These are phyloP conservation scores for Clistopyga incitator DNA, from an alignment of 2,888 invertebrate genomes.

Conservation along the genomic window DNA sequence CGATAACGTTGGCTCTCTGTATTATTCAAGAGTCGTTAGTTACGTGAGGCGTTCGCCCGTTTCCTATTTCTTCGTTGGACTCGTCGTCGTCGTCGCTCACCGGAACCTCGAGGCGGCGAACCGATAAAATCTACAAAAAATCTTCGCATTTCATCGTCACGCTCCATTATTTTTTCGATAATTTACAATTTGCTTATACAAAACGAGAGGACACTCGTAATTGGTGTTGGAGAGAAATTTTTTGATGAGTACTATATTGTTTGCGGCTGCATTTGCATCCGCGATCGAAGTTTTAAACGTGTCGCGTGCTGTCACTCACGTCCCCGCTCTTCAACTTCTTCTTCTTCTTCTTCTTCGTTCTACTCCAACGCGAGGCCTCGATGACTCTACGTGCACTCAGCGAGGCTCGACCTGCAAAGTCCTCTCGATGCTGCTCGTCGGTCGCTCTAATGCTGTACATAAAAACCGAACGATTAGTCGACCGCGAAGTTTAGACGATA, in stretches of 20 bases:
- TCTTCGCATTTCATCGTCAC: constrained; percentile 16
- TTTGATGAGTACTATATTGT: neutral
- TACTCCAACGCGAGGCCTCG: constrained; percentile 13
- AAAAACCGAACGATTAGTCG: constrained; percentile 27
- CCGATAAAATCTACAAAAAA: constrained; percentile 30
- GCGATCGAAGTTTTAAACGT: neutral
- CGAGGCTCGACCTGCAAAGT: constrained; percentile 47
- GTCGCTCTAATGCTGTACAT: constrained; percentile 64
- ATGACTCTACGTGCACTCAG: constrained; percentile 19
- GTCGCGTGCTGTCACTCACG: constrained; percentile 24
- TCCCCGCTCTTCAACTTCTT: constrained; percentile 6
- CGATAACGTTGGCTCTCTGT: constrained; percentile 28
- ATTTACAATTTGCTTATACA: constrained; percentile 61
- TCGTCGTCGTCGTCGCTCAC: constrained; percentile 42
- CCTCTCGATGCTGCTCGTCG: constrained; percentile 47
- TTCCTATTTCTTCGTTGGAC: constrained; percentile 45
- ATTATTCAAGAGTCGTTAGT: constrained; percentile 47
- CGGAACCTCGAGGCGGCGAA: constrained; percentile 3
- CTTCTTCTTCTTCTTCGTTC: constrained; percentile 4
- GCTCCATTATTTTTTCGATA: constrained; percentile 39
- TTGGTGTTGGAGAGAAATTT: constrained; percentile 5
- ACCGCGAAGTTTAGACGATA: neutral
- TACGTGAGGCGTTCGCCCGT: constrained; percentile 13
- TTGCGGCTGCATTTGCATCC: constrained; percentile 13
- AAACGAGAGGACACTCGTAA: constrained; percentile 33